phyloP scores from a whole-genome alignment of 1,140 invertebrate genomes.

The Neodiprion fabricii region DNA sequence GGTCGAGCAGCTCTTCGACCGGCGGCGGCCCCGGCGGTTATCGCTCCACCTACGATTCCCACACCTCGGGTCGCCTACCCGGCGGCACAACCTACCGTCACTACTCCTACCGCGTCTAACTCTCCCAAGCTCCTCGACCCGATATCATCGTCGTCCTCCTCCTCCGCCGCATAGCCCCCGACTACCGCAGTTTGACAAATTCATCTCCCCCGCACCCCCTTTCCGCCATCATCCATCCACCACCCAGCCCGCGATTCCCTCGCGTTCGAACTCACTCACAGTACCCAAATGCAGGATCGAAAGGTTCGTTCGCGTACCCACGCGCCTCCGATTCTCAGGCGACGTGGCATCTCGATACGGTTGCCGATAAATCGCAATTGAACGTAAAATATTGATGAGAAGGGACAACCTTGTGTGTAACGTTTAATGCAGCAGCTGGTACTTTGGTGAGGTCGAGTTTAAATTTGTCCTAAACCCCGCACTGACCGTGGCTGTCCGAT shows the following conservation, averaged over 20 bases:
- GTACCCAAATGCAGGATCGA: not conserved
- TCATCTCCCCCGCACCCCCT: not conserved
- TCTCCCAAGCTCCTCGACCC: slow-evolving; percentile 20
- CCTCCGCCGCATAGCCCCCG: not conserved
- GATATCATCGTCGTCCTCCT: slow-evolving; percentile 5
- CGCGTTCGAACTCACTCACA: not conserved
- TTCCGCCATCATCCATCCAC: not conserved
- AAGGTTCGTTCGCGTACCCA: not conserved
- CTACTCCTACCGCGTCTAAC: slow-evolving; percentile 84
- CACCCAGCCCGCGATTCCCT: not conserved
- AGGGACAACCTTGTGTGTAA: no score
- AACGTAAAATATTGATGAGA: no score
- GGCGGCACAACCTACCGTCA: slow-evolving; percentile 82
- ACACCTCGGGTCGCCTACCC: slow-evolving; percentile 76
- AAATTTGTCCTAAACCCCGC: no score
- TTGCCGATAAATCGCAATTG: no score
- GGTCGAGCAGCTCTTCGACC: slow-evolving; percentile 67
- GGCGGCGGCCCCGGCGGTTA: slow-evolving; percentile 80
- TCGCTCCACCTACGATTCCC: slow-evolving; percentile 76
- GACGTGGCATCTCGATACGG: not conserved
- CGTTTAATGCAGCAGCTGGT: no score
- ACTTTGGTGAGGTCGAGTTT: no score
- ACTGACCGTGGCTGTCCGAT: no score
- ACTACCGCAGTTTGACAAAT: not conserved
- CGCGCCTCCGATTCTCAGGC: not conserved